Evolutionary conservation across 1,140 invertebrate species (phyloP), one percentile per base, ranked within the genome.

Genomic region (Drosophila sechellia): DNA sequence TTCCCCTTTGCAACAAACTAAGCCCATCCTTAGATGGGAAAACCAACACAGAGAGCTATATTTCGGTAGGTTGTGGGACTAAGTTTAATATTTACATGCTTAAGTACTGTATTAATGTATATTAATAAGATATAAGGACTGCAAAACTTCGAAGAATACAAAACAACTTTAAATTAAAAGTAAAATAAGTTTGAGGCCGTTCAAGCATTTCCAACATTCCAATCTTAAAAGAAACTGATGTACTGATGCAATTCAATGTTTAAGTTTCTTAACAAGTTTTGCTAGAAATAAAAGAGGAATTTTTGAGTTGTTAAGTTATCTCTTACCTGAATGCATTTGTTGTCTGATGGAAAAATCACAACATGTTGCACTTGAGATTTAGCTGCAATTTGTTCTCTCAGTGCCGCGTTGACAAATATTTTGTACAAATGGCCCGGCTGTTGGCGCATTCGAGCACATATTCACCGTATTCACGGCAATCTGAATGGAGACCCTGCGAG

Each of bases 391-490:
- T 70, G 43, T 71, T 74, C 48, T 54, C 39, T 49, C 60, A 75
- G 72, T 70, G 66, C 49, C 34, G 70, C 49, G 50, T 49, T 55
- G 70, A 74, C 58, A 74, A 74, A 74, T 74, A 74, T 74, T 73
- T 27, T 54, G 43, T 73, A 72, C 71, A 74, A 74, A 74, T 74
- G 58, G 49, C 50, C 58, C 34, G 45, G 43, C 57, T 63, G 55
- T 69, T 84, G 63, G 81, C 74, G 66, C 79, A 85, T 63, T 84
- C 73, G 81, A 70, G 63, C 79, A 85, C 76, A 64, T 73, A 61
- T 75, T 74, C 79, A 77, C 55, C 76, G 60, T 72, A 61, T 69
- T 74, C 79, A 77, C 59, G 54, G 73, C 50, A 27, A 54, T 50
- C 60, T 68, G 60, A 65, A 68, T 68, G 64, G 64, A 20, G 64